Percentiles rank a stretch among this genome's conserved stretches.
phyloP scores from a whole-genome alignment of 2,113 vertebrate genomes.

The Smithornis capensis region DNA sequence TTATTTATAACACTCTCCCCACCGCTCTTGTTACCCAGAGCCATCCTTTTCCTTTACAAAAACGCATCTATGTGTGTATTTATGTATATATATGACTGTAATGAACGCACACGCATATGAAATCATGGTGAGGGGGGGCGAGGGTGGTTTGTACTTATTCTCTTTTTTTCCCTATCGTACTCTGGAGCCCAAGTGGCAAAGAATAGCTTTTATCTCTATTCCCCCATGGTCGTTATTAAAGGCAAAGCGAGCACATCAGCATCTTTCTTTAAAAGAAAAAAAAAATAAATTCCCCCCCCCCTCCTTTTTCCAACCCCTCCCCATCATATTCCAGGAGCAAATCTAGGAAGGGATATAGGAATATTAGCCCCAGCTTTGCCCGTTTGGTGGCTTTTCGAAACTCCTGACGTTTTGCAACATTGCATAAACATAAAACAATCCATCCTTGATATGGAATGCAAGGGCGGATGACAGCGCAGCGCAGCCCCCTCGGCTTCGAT shows the following conservation, averaged over 20 bases:
- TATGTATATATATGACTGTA: rapidly evolving
- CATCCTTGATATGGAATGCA: slow-evolving; percentile 83
- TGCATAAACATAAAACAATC: slow-evolving; percentile 81
- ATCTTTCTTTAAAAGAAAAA: not conserved
- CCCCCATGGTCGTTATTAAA: not conserved
- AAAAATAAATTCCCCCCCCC: not conserved
- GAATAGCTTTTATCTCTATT: not conserved
- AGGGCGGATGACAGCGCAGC: slow-evolving; percentile 77
- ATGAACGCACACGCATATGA: not conserved
- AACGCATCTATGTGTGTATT: rapidly evolving
- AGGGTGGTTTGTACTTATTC: not conserved
- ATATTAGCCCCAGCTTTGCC: slow-evolving; percentile 12
- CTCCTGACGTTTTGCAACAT: slow-evolving; percentile 75
- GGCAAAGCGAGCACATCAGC: not conserved
- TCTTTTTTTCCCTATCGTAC: not conserved
- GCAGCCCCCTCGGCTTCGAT: slow-evolving; percentile 81
- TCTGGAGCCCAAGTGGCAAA: not conserved
- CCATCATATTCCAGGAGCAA: not conserved
- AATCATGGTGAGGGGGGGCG: not conserved
- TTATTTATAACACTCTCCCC: not conserved
- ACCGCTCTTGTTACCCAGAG: not conserved
- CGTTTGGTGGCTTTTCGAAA: slow-evolving; percentile 66
- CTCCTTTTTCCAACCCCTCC: not conserved
- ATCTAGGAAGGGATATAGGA: not conserved
- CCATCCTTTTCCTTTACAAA: not conserved